Percentiles rank a stretch among this genome's conserved stretches.
These are phyloP conservation scores for Actias luna DNA, from an alignment of 2,888 invertebrate genomes.

Conservation along the genomic window DNA sequence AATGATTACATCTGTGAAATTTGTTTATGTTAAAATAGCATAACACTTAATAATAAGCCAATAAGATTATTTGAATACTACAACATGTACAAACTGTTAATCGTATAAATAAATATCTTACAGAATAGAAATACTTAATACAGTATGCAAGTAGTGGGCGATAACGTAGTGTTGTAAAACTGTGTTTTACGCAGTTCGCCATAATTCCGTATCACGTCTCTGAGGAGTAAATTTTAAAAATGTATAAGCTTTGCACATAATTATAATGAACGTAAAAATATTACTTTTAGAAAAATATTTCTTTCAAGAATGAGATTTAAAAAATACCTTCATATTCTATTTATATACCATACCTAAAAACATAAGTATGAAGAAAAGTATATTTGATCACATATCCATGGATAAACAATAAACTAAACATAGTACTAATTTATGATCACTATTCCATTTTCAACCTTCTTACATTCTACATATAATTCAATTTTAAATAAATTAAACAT, in stretches of 20 bases:
- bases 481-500: too few relatives aligned
- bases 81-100: not conserved
- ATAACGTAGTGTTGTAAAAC: not conserved
- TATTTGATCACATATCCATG: not conserved
- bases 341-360: not conserved
- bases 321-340: not conserved
- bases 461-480: too few relatives aligned
- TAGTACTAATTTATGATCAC: too few relatives aligned
- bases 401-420: too few relatives aligned
- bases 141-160: not conserved
- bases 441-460: too few relatives aligned
- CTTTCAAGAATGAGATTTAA: not conserved
- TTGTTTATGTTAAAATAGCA: too few relatives aligned
- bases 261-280: not conserved
- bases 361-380: not conserved
- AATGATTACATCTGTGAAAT: not conserved
- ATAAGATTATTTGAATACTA: not conserved
- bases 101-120: too few relatives aligned
- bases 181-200: not conserved
- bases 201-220: not conserved
- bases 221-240: not conserved
- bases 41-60: not conserved
- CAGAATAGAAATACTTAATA: not conserved
- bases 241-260: not conserved
- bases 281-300: conserved; percentile 8